Evolutionary conservation across 2,888 invertebrate species (phyloP), one percentile per base, ranked within the genome.

Genomic region (Celastrina argiolus): DNA sequence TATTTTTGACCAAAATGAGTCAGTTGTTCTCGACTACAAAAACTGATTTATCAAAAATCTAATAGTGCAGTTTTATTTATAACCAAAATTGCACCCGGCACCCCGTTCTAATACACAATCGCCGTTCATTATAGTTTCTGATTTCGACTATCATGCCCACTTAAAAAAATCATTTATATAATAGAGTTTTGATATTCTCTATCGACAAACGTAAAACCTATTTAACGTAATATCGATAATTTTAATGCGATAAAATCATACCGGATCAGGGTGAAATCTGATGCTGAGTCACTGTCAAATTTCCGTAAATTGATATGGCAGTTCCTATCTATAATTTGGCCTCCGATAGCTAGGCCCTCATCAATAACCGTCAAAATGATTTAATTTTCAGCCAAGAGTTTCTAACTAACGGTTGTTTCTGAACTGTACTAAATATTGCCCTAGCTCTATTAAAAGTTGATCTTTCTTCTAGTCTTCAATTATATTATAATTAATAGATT

Each of bases 301-400:
- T 59, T 10, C 16, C 59, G 10, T 39, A 36, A 61, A 22, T 61
- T 59, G 31, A 18, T 31, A 36, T 18, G 18, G 61, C 36, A 36
- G 61, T 61, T 61, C 10, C 36, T 61, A 36, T 61, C 36, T 36
- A 61, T 61, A 61, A 61, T 39, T 61, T 16, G 36, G 22, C 22
- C 18, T 39, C 18, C 14, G 61, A 4, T 22, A 12, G 61, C 39
- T 61, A 34, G 39, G 61, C 18, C 36, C 36, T 22, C 61, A 36
- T 61, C 61, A 36, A 61, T 61, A 61, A 61, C 34, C 18, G 39
- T 22, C 61, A 61, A 61, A 34, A 61, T 36, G 34, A 61, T 61
- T 61, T 36, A 61, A 61, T 61, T 61, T 39, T 4, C 22, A 18
- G 34, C 10, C 16, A 59, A 12, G 22, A 36, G 31, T 36, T 22